A percentile compares a stretch with the other conserved stretches of the same genome.
Conservation (phyloP, 1,140 invertebrate genomes). For the Heliothis virescens region DNA sequence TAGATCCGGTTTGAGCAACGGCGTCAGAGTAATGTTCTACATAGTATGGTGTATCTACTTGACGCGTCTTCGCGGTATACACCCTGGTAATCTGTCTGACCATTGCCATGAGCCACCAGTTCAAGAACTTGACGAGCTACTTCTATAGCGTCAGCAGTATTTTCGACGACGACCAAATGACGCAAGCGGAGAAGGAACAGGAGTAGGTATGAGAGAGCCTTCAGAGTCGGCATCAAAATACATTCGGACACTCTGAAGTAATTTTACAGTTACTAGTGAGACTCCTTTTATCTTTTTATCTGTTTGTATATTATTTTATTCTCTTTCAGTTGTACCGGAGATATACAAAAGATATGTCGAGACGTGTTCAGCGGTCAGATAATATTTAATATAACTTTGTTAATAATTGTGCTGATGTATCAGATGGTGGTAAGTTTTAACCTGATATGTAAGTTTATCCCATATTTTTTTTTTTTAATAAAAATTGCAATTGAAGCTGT, state of each 20-base stretch:
- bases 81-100: conserved; percentile 24
- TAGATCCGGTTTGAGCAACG: neutral
- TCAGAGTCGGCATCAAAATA: conserved; percentile 34
- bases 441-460: too few relatives aligned
- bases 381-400: conserved; percentile 39
- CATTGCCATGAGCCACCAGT: conserved; percentile 30
- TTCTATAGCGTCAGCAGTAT: conserved; percentile 20
- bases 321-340: neutral
- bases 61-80: conserved; percentile 12
- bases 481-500: too few relatives aligned
- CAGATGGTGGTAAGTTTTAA: conserved; percentile 49
- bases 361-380: conserved; percentile 52
- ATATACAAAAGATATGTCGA: conserved; percentile 39
- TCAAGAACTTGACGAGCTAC: conserved; percentile 25
- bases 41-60: conserved; percentile 27
- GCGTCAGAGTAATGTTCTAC: neutral
- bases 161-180: neutral
- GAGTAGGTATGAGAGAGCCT: conserved; percentile 16
- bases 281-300: neutral
- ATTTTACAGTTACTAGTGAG: neutral
- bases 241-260: conserved; percentile 46
- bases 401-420: conserved; percentile 48
- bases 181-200: conserved; percentile 20
- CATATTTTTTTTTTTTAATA: too few relatives aligned
- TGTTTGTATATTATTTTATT: neutral